Percentiles rank a stretch among this genome's conserved stretches.
phyloP scores from a whole-genome alignment of 2,888 invertebrate genomes.

The Scaptomyza reducta region DNA sequence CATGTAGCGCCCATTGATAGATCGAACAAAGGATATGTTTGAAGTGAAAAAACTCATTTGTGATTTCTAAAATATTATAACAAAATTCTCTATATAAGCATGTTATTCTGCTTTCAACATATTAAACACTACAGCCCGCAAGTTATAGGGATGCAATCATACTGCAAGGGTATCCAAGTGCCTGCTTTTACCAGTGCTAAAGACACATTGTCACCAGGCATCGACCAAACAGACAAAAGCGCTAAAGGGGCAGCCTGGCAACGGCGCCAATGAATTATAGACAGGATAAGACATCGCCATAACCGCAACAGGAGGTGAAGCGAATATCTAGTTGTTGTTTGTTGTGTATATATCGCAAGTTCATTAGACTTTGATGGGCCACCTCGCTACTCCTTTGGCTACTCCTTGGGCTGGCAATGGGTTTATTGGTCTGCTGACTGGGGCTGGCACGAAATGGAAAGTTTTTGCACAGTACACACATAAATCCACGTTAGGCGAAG shows the following conservation, averaged over 20 bases:
- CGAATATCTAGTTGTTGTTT: background rate
- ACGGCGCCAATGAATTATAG: constrained; percentile 52
- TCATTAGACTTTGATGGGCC: constrained; percentile 72
- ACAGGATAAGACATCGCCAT: constrained; percentile 49
- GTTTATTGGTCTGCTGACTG: constrained; percentile 3
- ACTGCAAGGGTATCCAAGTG: background rate
- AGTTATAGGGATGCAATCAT: background rate
- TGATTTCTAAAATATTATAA: too few relatives aligned
- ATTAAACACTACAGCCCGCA: too few relatives aligned
- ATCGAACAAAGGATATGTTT: too few relatives aligned
- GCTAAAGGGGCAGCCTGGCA: constrained; percentile 52
- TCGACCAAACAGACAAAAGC: constrained; percentile 60
- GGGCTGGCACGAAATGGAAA: constrained; percentile 70
- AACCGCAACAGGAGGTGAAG: constrained; percentile 53
- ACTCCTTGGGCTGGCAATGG: constrained; percentile 22
- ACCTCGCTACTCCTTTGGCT: constrained; percentile 21
- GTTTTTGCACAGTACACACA: constrained; percentile 46
- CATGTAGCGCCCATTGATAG: too few relatives aligned
- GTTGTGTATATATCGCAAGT: constrained; percentile 44
- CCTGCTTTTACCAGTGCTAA: constrained; percentile 4
- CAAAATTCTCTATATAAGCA: too few relatives aligned
- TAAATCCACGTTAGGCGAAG: constrained; percentile 52
- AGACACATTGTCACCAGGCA: constrained; percentile 71
- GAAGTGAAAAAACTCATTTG: too few relatives aligned
- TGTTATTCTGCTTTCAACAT: too few relatives aligned